A percentile compares a stretch with the other conserved stretches of the same genome.
These are phyloP conservation scores for Ophiothrix spiculata DNA, from an alignment of 35 echinoderm and acorn worm species.

Conservation along the genomic window DNA sequence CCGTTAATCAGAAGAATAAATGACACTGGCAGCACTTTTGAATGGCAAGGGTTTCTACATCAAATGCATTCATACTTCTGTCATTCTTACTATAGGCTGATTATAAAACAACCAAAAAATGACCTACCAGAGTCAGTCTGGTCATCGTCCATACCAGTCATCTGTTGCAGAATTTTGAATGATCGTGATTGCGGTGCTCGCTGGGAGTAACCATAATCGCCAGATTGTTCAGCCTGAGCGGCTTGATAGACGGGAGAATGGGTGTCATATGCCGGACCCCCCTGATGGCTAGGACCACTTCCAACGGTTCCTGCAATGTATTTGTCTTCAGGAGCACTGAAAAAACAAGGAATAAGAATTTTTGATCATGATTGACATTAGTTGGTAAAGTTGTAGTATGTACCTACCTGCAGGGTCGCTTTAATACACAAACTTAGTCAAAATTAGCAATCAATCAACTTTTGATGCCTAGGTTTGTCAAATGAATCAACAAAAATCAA, in stretches of 20 bases:
- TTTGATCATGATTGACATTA: background rate
- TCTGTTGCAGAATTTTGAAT: constrained; percentile 82
- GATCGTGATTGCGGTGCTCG: constrained; percentile 79
- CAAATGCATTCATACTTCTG: too few relatives aligned
- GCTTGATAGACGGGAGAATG: constrained; percentile 17
- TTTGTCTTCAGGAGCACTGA: background rate
- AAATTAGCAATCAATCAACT: too few relatives aligned
- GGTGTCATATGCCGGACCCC: constrained; percentile 26
- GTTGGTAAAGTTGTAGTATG: too few relatives aligned
- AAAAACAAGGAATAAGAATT: background rate
- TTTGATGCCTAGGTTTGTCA: background rate
- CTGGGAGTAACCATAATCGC: constrained; percentile 45
- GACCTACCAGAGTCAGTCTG: constrained; percentile 34
- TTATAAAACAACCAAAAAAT: too few relatives aligned
- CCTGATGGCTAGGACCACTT: background rate
- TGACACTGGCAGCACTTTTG: too few relatives aligned
- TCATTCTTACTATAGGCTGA: too few relatives aligned
- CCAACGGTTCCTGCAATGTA: background rate
- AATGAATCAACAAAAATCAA: too few relatives aligned
- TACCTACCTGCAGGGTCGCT: too few relatives aligned
- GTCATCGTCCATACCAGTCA: constrained; percentile 60
- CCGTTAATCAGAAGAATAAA: too few relatives aligned
- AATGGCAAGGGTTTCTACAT: too few relatives aligned
- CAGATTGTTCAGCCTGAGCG: constrained; percentile 33
- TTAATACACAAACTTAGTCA: background rate